Conservation (phyloP, 2,113 vertebrate species). For the Pheucticus melanocephalus region DNA sequence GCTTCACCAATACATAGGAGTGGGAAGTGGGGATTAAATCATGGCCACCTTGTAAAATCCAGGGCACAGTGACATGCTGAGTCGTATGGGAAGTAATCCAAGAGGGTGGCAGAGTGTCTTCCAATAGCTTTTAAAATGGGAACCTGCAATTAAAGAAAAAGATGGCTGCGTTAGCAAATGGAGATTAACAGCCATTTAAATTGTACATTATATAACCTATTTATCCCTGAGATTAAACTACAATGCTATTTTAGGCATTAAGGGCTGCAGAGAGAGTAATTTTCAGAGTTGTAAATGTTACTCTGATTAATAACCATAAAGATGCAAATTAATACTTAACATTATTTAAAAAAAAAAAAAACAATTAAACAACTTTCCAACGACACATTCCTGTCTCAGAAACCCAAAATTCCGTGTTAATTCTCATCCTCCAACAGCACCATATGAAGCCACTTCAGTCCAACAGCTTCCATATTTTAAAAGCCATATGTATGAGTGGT, state of each 20-base stretch:
- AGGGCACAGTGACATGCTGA: constrained; percentile 44
- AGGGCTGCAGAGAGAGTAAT: not conserved
- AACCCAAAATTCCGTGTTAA: not conserved
- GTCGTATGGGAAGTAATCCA: constrained; percentile 49
- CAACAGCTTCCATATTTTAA: constrained; percentile 65
- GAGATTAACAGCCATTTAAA: not conserved
- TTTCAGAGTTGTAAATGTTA: not conserved
- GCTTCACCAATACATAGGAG: constrained; percentile 47
- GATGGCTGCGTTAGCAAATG: not conserved
- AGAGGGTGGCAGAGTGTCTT: constrained; percentile 26
- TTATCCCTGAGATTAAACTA: not conserved
- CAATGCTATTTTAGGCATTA: not conserved
- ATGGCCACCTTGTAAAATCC: constrained; percentile 39
- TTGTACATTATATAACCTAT: not conserved
- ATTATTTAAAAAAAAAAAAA: not conserved
- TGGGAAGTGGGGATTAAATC: not conserved
- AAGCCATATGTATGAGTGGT: constrained; percentile 54
- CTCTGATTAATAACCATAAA: not conserved
- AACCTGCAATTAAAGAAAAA: constrained; percentile 51
- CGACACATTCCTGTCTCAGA: not conserved
- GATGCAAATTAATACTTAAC: not conserved
- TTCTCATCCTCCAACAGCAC: constrained; percentile 36
- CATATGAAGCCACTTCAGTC: constrained; percentile 60
- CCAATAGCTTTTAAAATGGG: constrained; percentile 41
- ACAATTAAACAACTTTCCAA: not conserved